Evolutionary conservation across 30 jellyfish, hydroid and myxozoan genomes (phyloP).

Genomic region (Catostylus mosaicus): DNA sequence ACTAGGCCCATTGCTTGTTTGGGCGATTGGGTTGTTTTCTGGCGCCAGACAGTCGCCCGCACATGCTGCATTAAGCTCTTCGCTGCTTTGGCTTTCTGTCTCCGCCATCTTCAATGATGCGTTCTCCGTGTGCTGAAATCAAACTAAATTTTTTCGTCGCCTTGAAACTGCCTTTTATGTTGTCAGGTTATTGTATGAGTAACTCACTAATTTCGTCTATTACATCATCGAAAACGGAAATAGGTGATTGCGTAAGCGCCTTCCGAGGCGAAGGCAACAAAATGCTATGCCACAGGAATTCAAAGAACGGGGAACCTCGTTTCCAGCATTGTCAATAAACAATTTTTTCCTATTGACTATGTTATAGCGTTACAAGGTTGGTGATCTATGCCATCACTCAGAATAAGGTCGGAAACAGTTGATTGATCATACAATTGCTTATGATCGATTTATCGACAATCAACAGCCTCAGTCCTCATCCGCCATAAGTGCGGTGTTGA

Average conservation of each 20-base stretch:
- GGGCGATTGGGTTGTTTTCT: background rate
- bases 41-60: background rate
- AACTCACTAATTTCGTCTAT: conserved; percentile 33
- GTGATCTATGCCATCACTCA: too few relatives aligned
- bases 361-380: too few relatives aligned
- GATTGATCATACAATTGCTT: too few relatives aligned
- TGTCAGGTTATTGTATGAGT: conserved; percentile 5
- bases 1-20: background rate
- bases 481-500: too few relatives aligned
- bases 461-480: too few relatives aligned
- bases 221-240: background rate
- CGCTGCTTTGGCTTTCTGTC: background rate
- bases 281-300: too few relatives aligned
- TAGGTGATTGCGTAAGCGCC: background rate
- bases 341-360: too few relatives aligned
- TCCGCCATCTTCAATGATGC: background rate
- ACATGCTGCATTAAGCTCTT: background rate
- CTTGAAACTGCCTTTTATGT: background rate
- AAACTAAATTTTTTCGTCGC: background rate
- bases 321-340: too few relatives aligned
- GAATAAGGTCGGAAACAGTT: too few relatives aligned
- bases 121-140: background rate
- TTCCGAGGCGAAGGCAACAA: too few relatives aligned
- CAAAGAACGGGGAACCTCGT: too few relatives aligned
- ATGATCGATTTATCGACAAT: too few relatives aligned